Evolutionary conservation across 2,113 vertebrate genomes (phyloP), one percentile per base, ranked within the genome.

Genomic region (Gymnogyps californianus): DNA sequence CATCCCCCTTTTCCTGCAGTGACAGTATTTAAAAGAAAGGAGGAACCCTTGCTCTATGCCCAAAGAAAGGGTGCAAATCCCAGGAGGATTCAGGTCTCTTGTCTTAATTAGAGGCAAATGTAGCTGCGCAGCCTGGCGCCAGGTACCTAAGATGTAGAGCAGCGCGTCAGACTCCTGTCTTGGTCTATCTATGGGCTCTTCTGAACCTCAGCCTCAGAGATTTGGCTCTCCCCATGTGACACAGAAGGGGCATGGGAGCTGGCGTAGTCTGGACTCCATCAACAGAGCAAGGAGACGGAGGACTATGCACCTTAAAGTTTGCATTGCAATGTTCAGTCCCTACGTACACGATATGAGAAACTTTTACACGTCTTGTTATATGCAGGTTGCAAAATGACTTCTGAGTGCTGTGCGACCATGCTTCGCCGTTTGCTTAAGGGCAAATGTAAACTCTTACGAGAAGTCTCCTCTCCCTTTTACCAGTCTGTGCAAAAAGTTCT

Each of bases 311-410:
- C 12, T 66, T 31, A 4, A 38, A 29, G 80, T 7, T 20, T 54
- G 22, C n/a, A 29, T 13, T 59, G 71, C 71, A 40, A 9, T 0
- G 0, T 55, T 44, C 65, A 26, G 57, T 34, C 46, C 52, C 59
- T 26, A 24, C 1, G 0, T 6, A 29, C 7, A 7, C 2, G 3
- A 14, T 10, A 11, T 2, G 19, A 55, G 52, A 65, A 49, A 34
- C 44, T 7, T 5, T 28, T 36, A 28, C 3, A 28, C 17, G 11
- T 11, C 24, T 52, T 52, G 25, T 25, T 26, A 52, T 1, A 69
- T 1, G 8, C 21, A n/a, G 36, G 25, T 18, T 1, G 0, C 29
- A 34, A 77, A 29, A 67, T 6, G 26, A 29, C 52, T 78, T 72
- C 58, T 47, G 42, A 42, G 80, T 10, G 29, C 19, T 6, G 4